These are phyloP conservation scores for Pseudorasbora parva DNA, from an alignment of 2,113 vertebrate species.

Conservation along the genomic window DNA sequence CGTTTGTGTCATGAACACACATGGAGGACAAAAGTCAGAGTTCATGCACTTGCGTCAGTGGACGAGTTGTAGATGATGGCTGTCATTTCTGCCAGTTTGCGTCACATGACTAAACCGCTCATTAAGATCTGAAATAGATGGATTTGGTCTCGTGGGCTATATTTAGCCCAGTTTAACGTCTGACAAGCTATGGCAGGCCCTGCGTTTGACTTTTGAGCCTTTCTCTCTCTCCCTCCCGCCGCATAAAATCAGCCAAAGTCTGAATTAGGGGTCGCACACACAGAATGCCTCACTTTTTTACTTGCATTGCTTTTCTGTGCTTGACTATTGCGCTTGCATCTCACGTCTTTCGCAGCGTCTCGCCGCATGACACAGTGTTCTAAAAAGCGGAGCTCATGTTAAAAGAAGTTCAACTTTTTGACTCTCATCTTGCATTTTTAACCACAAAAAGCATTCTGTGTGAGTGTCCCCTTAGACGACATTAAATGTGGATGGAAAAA, in stretches of 20 bases:
- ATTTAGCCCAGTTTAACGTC: slow-evolving; percentile 57
- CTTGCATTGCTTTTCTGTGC: too few relatives aligned
- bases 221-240: slow-evolving; percentile 60
- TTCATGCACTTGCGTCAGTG: slow-evolving; percentile 5
- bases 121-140: slow-evolving; percentile 61
- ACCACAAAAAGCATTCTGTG: too few relatives aligned
- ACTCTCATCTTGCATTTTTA: too few relatives aligned
- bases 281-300: too few relatives aligned
- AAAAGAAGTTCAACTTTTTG: too few relatives aligned
- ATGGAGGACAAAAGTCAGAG: neutral
- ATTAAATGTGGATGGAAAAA: slow-evolving; percentile 11
- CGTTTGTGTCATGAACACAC: neutral
- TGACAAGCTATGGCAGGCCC: slow-evolving; percentile 38
- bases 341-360: too few relatives aligned
- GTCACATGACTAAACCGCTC: slow-evolving; percentile 56
- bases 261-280: neutral
- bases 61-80: slow-evolving; percentile 29
- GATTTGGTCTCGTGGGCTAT: slow-evolving; percentile 52
- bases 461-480: neutral
- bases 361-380: too few relatives aligned
- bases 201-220: slow-evolving; percentile 32
- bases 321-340: too few relatives aligned
- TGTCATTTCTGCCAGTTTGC: slow-evolving; percentile 45
- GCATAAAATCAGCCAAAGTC: slow-evolving; percentile 42
- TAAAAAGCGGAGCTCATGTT: too few relatives aligned